Evolutionary conservation across 2,797 vertebrate genomes (phyloP).

Genomic region (Ibycter americanus): DNA sequence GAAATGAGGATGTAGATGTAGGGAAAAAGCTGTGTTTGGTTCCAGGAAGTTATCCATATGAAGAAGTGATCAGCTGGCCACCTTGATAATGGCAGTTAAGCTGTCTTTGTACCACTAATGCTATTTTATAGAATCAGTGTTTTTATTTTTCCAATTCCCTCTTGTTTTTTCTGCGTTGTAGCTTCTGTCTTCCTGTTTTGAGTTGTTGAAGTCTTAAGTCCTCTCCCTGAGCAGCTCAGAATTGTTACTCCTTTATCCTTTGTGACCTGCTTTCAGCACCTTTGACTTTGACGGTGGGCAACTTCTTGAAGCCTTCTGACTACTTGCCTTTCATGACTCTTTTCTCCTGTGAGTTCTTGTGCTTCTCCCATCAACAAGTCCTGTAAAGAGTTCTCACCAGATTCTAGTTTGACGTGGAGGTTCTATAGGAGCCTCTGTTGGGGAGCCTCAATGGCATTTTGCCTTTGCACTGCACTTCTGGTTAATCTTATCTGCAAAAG

Average conservation of each 20-base stretch:
- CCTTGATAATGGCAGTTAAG: neutral
- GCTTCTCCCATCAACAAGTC: neutral
- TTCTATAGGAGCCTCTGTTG: neutral
- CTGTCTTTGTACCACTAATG: neutral
- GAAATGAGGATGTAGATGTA: neutral
- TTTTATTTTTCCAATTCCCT: neutral
- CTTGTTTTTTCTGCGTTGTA: neutral
- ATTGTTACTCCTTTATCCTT: neutral
- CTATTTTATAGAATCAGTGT: rapidly evolving
- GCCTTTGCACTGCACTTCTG: neutral
- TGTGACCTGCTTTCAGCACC: neutral
- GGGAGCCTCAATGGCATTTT: neutral
- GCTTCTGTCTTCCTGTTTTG: neutral
- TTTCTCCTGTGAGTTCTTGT: neutral
- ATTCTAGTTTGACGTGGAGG: neutral
- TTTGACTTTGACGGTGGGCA: neutral
- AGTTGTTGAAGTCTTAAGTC: neutral
- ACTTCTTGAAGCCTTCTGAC: neutral
- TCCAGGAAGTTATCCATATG: neutral
- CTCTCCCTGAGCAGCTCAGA: neutral
- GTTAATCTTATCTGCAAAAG: neutral
- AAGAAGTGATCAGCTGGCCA: neutral
- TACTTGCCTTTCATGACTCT: neutral
- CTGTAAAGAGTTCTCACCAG: neutral
- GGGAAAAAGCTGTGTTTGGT: neutral